Percentiles rank a stretch among this genome's conserved stretches.
Conservation (phyloP, 1,140 invertebrate species). For the Hyposmocoma kahamanoa region DNA sequence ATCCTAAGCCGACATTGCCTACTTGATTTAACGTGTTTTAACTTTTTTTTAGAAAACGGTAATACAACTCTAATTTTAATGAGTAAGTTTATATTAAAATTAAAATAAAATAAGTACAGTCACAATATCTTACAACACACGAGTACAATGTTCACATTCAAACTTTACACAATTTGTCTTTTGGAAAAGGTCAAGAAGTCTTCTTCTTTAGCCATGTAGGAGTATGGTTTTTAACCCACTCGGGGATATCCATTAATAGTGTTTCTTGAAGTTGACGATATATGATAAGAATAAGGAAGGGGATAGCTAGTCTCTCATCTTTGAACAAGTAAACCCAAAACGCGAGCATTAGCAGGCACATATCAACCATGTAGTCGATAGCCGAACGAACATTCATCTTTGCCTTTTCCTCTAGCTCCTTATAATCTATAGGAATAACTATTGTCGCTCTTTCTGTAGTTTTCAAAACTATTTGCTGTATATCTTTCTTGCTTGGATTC, state of each 20-base stretch:
- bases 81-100: constrained; percentile 27
- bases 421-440: constrained; percentile 67
- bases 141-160: constrained; percentile 51
- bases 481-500: constrained; percentile 20
- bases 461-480: constrained; percentile 45
- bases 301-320: constrained; percentile 83
- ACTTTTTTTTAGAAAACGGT: constrained; percentile 30
- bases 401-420: constrained; percentile 74
- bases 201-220: constrained; percentile 62
- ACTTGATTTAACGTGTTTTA: constrained; percentile 36
- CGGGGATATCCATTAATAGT: constrained; percentile 44
- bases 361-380: constrained; percentile 80
- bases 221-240: constrained; percentile 41
- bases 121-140: constrained; percentile 56
- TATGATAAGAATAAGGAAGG: constrained; percentile 82
- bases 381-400: constrained; percentile 78
- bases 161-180: constrained; percentile 50
- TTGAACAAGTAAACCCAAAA: constrained; percentile 87
- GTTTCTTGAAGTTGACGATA: constrained; percentile 83
- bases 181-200: constrained; percentile 58
- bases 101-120: constrained; percentile 30
- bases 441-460: constrained; percentile 60
- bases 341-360: constrained; percentile 81
- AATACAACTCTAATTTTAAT: constrained; percentile 16
- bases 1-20: constrained; percentile 31